Conservation (phyloP, 2,113 vertebrate genomes). For the Toxotes chatareus region DNA sequence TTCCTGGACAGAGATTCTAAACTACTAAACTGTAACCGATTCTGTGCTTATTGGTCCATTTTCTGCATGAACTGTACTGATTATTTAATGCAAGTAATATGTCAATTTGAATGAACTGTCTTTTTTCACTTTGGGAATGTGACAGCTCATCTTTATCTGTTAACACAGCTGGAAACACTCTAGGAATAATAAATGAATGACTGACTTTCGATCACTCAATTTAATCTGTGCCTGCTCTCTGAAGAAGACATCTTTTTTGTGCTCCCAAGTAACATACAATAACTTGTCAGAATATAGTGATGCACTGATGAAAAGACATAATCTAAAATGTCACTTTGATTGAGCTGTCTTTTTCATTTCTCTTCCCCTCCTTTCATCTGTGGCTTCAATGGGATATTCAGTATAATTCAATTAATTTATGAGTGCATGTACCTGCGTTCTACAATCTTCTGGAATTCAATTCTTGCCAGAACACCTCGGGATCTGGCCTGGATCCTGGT, state of each 20-base stretch:
- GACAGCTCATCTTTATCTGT: neutral
- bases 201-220: neutral
- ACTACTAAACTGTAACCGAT: no score
- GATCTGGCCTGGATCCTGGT: constrained; percentile 90
- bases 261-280: no score
- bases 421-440: constrained; percentile 84
- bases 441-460: constrained; percentile 91
- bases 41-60: no score
- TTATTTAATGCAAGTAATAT: neutral
- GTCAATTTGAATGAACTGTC: no score
- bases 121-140: neutral
- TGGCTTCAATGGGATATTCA: neutral
- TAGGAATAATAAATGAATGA: neutral
- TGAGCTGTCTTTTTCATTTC: neutral
- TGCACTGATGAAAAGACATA: neutral
- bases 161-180: neutral
- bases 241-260: no score
- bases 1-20: no score
- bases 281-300: no score
- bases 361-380: neutral
- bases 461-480: constrained; percentile 88
- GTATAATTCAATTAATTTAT: neutral
- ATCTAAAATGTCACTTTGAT: neutral
- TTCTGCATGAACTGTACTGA: neutral
- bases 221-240: no score